Evolutionary conservation across 2,888 invertebrate species (phyloP).

Genomic region (Allophyes oxyacanthae): DNA sequence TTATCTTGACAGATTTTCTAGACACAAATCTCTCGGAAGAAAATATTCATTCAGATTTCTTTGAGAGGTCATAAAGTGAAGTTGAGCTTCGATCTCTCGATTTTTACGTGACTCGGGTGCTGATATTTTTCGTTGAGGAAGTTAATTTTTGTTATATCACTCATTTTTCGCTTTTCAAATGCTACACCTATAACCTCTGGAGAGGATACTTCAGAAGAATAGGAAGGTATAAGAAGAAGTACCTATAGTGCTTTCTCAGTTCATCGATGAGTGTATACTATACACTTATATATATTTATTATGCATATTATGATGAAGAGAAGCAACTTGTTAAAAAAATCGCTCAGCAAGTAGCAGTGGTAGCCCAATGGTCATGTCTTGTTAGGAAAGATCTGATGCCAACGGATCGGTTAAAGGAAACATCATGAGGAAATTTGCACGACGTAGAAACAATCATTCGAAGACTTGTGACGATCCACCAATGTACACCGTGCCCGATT

Average conservation of each 20-base stretch:
- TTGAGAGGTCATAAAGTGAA: conserved; percentile 49
- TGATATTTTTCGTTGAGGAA: conserved; percentile 32
- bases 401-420: too few species aligned
- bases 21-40: conserved; percentile 2
- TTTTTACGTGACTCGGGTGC: conserved; percentile 59
- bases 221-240: neutral
- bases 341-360: too few species aligned
- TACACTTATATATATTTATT: too few species aligned
- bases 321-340: too few species aligned
- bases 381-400: too few species aligned
- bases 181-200: conserved; percentile 2
- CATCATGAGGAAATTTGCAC: too few species aligned
- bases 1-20: conserved; percentile 25
- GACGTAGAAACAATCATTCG: too few species aligned
- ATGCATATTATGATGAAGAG: too few species aligned
- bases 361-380: too few species aligned
- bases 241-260: neutral
- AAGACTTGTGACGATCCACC: too few species aligned
- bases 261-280: neutral
- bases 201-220: conserved; percentile 4
- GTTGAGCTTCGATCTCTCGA: conserved; percentile 56
- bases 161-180: conserved; percentile 4
- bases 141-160: conserved; percentile 19
- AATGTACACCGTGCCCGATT: too few species aligned
- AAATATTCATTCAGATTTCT: conserved; percentile 35